Evolutionary conservation across 1,140 invertebrate species (phyloP).

Genomic region (Idris sp.): DNA sequence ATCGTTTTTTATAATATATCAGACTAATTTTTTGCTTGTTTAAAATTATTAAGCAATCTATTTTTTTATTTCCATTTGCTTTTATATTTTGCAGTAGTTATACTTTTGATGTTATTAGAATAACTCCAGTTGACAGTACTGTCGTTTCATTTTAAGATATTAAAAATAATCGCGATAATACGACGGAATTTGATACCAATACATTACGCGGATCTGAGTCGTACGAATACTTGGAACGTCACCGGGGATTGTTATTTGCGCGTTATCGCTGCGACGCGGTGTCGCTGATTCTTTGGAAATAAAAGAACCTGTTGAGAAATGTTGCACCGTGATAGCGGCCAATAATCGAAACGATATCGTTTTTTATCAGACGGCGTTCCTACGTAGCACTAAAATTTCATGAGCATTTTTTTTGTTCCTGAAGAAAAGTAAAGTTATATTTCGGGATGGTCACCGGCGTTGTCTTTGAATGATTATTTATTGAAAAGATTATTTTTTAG

Average conservation of each 20-base stretch:
- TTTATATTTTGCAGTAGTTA: too few species aligned
- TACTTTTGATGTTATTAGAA: slow-evolving; percentile 4
- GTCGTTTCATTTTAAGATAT: slow-evolving; percentile 2
- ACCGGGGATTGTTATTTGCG: slow-evolving; percentile 44
- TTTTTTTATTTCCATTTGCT: too few species aligned
- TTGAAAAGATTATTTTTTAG: slow-evolving; percentile 54
- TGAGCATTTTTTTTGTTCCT: too few species aligned
- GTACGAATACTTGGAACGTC: slow-evolving; percentile 30
- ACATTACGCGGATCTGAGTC: slow-evolving; percentile 8
- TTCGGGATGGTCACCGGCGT: too few species aligned
- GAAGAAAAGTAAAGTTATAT: not conserved
- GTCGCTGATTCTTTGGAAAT: slow-evolving; percentile 33
- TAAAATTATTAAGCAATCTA: too few species aligned
- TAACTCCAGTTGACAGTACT: slow-evolving; percentile 5
- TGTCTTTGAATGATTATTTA: slow-evolving; percentile 42
- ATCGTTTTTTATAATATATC: too few species aligned
- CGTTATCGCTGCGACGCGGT: slow-evolving; percentile 31
- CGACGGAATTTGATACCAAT: slow-evolving; percentile 26
- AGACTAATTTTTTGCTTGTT: too few species aligned
- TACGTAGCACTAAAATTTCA: too few species aligned
- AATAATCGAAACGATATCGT: slow-evolving; percentile 36
- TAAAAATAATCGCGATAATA: slow-evolving; percentile 34
- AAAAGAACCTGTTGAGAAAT: slow-evolving; percentile 55
- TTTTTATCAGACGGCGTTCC: slow-evolving; percentile 18
- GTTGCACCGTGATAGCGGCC: slow-evolving; percentile 15